phyloP scores from a whole-genome alignment of 2,888 invertebrate species.

The Euclidia mi region DNA sequence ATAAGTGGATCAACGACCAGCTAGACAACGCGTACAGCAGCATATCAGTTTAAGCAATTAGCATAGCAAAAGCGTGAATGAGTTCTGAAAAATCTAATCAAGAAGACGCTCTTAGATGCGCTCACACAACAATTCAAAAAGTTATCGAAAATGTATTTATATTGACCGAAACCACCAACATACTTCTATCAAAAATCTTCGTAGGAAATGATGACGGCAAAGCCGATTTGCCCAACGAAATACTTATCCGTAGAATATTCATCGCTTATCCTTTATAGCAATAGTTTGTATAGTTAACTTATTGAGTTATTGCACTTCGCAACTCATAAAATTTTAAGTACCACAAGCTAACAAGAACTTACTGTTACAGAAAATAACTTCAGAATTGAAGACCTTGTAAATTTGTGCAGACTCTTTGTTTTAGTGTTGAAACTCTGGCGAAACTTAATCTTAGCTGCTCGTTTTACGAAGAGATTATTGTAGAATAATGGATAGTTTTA shows the following conservation, averaged over 20 bases:
- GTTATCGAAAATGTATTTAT: no score
- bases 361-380: conserved; percentile 42
- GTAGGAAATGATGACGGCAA: no score
- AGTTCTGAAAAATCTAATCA: no score
- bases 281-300: conserved; percentile 73
- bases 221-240: no score
- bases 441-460: conserved; percentile 2
- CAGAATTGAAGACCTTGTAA: conserved; percentile 21
- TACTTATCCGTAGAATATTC: conserved; percentile 75
- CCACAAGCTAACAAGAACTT: conserved; percentile 40
- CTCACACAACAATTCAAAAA: no score
- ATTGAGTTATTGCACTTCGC: conserved; percentile 71
- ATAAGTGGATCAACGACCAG: no score
- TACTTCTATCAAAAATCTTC: no score
- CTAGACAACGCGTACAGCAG: no score
- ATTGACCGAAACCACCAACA: no score
- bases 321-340: conserved; percentile 62
- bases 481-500: conserved; percentile 14
- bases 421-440: conserved; percentile 1
- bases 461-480: conserved; percentile 9
- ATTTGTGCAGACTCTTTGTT: conserved; percentile 26
- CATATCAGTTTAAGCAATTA: no score
- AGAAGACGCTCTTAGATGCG: no score
- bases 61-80: no score
- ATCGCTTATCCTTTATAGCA: conserved; percentile 75